These are phyloP conservation scores for Tretioscincus oriximinensis DNA, from an alignment of 2,113 vertebrate species.

Conservation along the genomic window DNA sequence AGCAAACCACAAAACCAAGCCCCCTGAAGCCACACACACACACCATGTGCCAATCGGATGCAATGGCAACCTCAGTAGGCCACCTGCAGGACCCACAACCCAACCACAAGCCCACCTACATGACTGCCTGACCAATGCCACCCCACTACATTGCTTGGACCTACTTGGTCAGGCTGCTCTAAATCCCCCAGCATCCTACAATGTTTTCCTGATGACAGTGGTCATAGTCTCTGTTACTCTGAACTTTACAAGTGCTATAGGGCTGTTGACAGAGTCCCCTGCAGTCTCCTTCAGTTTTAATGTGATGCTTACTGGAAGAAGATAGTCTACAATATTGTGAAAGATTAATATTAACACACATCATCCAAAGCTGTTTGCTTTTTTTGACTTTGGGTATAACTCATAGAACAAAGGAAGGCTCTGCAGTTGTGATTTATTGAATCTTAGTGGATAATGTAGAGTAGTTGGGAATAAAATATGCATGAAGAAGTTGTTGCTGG, in stretches of 20 bases:
- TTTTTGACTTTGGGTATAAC: neutral
- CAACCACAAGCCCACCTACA: too few species aligned
- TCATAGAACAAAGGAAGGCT: neutral
- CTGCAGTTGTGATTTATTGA: slow-evolving; percentile 36
- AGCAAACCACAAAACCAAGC: too few species aligned
- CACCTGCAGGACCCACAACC: too few species aligned
- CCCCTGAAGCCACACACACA: too few species aligned
- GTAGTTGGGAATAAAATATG: slow-evolving; percentile 30
- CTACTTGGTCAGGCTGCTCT: too few species aligned
- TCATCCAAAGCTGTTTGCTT: slow-evolving; percentile 10
- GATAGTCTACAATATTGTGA: neutral
- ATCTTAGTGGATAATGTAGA: slow-evolving; percentile 18
- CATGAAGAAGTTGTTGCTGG: slow-evolving; percentile 11
- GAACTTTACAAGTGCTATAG: neutral
- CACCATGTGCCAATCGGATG: too few species aligned
- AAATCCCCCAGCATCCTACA: too few species aligned
- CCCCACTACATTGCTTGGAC: too few species aligned
- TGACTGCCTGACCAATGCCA: too few species aligned
- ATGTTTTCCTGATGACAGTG: neutral
- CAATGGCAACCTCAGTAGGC: too few species aligned
- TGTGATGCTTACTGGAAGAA: neutral
- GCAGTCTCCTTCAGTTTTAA: neutral
- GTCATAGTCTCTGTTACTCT: neutral
- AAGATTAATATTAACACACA: too few species aligned
- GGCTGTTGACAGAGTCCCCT: neutral